Base-by-base conservation (phyloP, 2,888 invertebrate genomes). In the Nemapogon koenigi region DNA sequence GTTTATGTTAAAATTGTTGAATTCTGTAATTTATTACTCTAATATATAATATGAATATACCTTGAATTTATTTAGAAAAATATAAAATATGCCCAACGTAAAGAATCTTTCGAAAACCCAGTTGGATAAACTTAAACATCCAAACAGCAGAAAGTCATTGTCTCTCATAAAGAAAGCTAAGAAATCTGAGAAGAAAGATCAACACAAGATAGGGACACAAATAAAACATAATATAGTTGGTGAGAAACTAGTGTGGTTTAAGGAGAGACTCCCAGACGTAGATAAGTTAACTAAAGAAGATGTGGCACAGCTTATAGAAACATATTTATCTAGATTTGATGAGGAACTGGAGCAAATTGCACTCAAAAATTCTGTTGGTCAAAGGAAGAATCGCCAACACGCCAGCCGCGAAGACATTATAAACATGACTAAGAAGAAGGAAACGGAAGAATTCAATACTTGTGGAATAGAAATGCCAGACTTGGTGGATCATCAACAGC, bases 401-500 rank as follows among this genome's bases (percentile, higher is more conserved):
- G 89, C 88, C 0, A 88, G 87, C 46, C 81, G 94, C 42, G 87
- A 90, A 62, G 88, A 90, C 62, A 83, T 89, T 7, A 88, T 94
- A 31, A 85, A 84, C 50, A 85, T 92, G 50, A 90, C 89, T 0
- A 80, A 87, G 45, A 85, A 90, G 51, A 82, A 82, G 37, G 94
- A 94, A 51, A 66, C 52, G 6, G 83, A 86, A 43, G 92, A 94
- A 55, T 94, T 87, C 55, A 78, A 86, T 42, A 84, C 85, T 0
- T 88, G 88, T 53, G 94, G 94, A 17, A 69, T 93, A 52, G 92
- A 93, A 81, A 83, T 90, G 51, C 89, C 90, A 2, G 86, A 90
- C 60, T 65, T 90, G 40, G 57, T 86, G 49, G 82, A 85, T 54
- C 53, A 61, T 2, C 63, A 72, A 17, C 86, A 89, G 53, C 76